These are phyloP conservation scores for Tenebrio molitor DNA, from an alignment of 1,140 invertebrate species.

Conservation along the genomic window DNA sequence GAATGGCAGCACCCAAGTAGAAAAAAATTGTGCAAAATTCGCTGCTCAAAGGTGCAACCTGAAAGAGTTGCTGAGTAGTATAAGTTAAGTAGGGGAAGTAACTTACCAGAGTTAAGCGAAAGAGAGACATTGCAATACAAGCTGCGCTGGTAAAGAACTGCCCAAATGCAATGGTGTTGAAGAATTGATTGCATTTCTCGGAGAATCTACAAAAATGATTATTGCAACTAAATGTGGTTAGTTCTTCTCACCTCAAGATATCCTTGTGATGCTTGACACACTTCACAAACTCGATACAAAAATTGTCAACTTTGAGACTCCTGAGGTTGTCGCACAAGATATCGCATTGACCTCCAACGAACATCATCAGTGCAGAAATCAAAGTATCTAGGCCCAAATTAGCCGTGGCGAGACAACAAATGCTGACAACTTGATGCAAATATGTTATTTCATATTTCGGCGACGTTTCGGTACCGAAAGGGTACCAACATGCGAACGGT, in stretches of 20 bases:
- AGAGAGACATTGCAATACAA: not conserved
- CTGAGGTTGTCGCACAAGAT: not conserved
- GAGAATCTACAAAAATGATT: not conserved
- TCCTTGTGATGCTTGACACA: not conserved
- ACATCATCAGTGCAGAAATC: not conserved
- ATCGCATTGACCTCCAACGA: not conserved
- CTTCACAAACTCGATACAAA: not conserved
- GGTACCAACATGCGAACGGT: conserved; percentile 14
- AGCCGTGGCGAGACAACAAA: not conserved
- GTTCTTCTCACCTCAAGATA: not conserved
- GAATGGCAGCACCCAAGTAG: not conserved
- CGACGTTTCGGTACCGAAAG: not conserved
- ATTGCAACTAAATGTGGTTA: too few relatives aligned
- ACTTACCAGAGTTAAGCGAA: not conserved
- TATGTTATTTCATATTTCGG: conserved; percentile 10
- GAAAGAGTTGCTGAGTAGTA: not conserved
- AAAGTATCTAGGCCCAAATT: not conserved
- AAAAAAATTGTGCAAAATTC: not conserved
- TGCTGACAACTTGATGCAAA: conserved; percentile 1
- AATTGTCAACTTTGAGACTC: not conserved
- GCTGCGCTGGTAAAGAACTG: not conserved
- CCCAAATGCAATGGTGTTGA: not conserved
- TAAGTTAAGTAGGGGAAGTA: not conserved
- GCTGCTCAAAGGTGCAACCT: not conserved
- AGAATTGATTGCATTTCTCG: not conserved